A percentile compares a stretch with the other conserved stretches of the same genome.
Conservation (phyloP, 1,140 invertebrate species). For the Cyrtorhinus lividipennis region DNA sequence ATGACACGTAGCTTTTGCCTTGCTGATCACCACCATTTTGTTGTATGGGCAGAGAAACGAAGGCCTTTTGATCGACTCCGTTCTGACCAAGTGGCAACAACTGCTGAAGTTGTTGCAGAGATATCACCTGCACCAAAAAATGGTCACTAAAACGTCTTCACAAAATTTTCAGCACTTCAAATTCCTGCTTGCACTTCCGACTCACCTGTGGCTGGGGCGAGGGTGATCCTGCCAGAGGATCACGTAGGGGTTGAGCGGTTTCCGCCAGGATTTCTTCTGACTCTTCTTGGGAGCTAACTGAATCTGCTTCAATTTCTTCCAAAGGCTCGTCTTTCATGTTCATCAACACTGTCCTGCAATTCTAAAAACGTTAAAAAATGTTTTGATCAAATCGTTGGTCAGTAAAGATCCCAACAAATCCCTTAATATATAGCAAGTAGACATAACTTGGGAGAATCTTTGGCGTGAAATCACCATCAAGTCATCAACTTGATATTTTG, state of each 20-base stretch:
- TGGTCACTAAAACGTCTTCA: too few species aligned
- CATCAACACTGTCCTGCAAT: too few species aligned
- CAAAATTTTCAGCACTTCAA: too few species aligned
- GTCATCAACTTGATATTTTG: too few species aligned
- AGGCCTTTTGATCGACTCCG: slow-evolving; percentile 5
- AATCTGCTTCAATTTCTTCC: neutral
- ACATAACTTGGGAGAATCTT: too few species aligned
- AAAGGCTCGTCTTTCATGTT: neutral
- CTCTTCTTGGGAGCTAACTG: neutral
- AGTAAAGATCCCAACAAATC: too few species aligned
- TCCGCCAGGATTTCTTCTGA: neutral
- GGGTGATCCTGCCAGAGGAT: neutral
- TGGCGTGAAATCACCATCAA: too few species aligned
- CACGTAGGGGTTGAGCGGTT: neutral
- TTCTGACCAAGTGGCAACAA: slow-evolving; percentile 30
- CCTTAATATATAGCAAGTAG: too few species aligned
- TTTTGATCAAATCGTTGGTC: too few species aligned
- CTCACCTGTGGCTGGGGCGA: neutral
- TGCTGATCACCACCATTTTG: slow-evolving; percentile 13
- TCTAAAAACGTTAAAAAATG: too few species aligned
- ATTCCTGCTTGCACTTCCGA: too few species aligned
- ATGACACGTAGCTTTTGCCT: slow-evolving; percentile 1
- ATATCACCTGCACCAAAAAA: slow-evolving; percentile 33
- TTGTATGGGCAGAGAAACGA: slow-evolving; percentile 18
- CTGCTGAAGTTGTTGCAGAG: slow-evolving; percentile 37